These are phyloP conservation scores for Rhopalosiphum padi DNA, from an alignment of 1,140 invertebrate species.

Conservation along the genomic window DNA sequence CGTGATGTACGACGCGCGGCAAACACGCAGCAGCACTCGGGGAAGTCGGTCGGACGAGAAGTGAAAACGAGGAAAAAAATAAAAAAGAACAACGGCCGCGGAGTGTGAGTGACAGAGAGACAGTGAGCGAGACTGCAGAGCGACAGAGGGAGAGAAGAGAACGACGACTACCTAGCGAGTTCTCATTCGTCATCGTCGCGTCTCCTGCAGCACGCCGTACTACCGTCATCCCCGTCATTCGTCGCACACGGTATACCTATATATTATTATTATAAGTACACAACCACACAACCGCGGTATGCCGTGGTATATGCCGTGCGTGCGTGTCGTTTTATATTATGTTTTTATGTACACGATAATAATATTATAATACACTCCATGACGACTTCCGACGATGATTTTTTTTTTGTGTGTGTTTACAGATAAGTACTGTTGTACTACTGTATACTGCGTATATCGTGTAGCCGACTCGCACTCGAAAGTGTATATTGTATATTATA, in stretches of 20 bases:
- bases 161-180: background rate
- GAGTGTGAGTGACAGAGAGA: background rate
- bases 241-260: background rate
- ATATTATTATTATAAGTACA: background rate
- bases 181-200: slow-evolving; percentile 35
- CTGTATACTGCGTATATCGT: background rate
- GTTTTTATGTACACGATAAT: background rate
- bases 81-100: background rate
- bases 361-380: slow-evolving; percentile 14
- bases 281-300: background rate
- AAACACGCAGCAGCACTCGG: slow-evolving; percentile 19
- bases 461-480: background rate
- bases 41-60: background rate
- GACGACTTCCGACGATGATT: background rate
- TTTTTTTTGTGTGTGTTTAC: background rate
- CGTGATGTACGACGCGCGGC: slow-evolving; percentile 15
- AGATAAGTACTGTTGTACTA: background rate
- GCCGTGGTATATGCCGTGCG: too few relatives aligned
- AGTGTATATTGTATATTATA: background rate
- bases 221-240: background rate
- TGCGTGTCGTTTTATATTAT: background rate
- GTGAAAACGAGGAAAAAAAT: background rate
- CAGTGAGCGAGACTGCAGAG: background rate
- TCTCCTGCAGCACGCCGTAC: background rate
- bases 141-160: background rate